phyloP scores from a whole-genome alignment of 2,797 vertebrate genomes.

The Nyctibius grandis region DNA sequence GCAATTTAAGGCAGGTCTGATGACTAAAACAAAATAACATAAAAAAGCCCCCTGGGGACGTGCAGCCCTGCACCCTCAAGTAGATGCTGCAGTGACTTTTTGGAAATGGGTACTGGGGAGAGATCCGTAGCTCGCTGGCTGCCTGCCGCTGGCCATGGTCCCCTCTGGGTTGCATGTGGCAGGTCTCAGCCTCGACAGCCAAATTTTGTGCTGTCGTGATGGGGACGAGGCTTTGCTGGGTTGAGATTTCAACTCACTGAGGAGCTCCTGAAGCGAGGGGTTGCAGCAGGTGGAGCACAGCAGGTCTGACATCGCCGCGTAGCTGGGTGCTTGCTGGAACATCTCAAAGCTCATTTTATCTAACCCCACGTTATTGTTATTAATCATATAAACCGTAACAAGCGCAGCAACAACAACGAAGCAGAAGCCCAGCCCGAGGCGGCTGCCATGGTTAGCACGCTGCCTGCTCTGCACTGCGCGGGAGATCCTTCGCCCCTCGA shows the following conservation, averaged over 20 bases:
- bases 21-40: background rate
- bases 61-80: background rate
- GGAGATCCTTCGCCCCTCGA: background rate
- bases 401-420: background rate
- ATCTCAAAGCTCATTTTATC: background rate
- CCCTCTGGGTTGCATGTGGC: background rate
- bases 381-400: no score
- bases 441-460: background rate
- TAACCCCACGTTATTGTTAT: no score
- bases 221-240: background rate
- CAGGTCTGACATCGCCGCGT: background rate
- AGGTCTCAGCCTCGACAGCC: background rate
- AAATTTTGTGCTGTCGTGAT: background rate
- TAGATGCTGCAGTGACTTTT: background rate
- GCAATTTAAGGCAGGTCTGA: background rate
- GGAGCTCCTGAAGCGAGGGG: background rate
- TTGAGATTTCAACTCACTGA: no score
- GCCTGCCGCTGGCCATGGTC: background rate
- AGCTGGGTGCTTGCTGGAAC: background rate
- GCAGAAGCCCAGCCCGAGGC: background rate
- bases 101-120: background rate
- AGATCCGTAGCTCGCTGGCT: background rate
- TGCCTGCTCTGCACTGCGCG: background rate
- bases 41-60: rapidly evolving
- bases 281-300: no score